phyloP scores from a whole-genome alignment of 2,888 invertebrate species.

The Polylopha cassiicola region DNA sequence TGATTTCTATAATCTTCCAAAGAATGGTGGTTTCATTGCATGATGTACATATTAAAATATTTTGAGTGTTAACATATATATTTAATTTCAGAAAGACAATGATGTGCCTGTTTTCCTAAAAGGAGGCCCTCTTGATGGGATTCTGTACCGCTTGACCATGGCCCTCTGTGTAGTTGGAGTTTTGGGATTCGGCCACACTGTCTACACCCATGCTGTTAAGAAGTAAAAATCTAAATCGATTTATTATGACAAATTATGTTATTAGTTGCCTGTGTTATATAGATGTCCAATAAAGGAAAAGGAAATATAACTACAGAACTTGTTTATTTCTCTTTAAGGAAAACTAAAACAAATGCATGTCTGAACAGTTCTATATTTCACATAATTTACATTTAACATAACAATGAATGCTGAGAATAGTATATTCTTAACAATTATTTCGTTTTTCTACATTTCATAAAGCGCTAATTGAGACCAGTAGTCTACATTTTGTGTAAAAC shows the following conservation, averaged over 20 bases:
- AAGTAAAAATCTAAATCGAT: conserved; percentile 46
- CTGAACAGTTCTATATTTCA: conserved; percentile 43
- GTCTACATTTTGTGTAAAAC: conserved; percentile 17
- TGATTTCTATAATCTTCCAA: no score
- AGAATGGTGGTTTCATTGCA: no score
- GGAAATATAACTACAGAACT: conserved; percentile 35
- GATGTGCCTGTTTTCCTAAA: conserved; percentile 78
- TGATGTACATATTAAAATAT: no score
- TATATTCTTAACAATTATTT: conserved; percentile 17
- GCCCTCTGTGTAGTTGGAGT: conserved; percentile 57
- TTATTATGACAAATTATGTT: conserved; percentile 36
- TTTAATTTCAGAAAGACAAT: conserved; percentile 72
- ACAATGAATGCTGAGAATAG: conserved; percentile 12
- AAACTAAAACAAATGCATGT: conserved; percentile 11
- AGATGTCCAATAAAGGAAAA: conserved; percentile 41
- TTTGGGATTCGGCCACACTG: conserved; percentile 53
- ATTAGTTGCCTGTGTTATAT: conserved; percentile 50
- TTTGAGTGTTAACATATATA: no score
- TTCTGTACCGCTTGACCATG: conserved; percentile 67
- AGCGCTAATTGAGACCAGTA: conserved; percentile 20
- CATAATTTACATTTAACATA: conserved; percentile 23
- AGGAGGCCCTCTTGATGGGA: conserved; percentile 71
- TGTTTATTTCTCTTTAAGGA: conserved; percentile 3
- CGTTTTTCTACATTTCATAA: conserved; percentile 14
- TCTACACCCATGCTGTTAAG: conserved; percentile 57